Conservation (phyloP, 1,140 invertebrate genomes). For the Aphelenchoides fujianensis region DNA sequence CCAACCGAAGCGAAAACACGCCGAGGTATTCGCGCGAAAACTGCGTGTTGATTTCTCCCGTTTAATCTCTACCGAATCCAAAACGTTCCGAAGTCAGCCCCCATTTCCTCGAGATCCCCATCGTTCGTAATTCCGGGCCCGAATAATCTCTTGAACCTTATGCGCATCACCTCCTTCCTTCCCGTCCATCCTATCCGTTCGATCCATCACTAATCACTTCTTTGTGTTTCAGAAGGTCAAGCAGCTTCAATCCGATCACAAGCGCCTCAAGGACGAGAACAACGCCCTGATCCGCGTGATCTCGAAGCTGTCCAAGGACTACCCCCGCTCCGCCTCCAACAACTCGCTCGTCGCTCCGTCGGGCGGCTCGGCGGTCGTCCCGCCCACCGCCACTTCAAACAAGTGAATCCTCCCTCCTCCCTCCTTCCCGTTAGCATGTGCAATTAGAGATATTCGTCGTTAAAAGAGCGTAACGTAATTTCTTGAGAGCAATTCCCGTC, state of each 20-base stretch:
- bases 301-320: slow-evolving; percentile 19
- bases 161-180: background rate
- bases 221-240: slow-evolving; percentile 52
- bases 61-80: background rate
- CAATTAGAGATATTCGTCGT: no score
- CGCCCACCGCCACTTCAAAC: no score
- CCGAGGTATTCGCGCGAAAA: slow-evolving; percentile 9
- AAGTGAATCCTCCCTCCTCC: no score
- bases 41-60: background rate
- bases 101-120: slow-evolving; percentile 5
- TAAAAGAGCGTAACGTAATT: no score
- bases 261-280: slow-evolving; percentile 48
- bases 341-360: no score
- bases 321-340: no score
- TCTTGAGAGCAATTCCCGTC: no score
- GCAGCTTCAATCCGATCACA: slow-evolving; percentile 43
- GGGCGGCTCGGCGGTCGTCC: no score
- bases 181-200: slow-evolving; percentile 11
- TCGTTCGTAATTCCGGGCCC: background rate
- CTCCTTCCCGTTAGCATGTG: no score
- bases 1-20: slow-evolving; percentile 28
- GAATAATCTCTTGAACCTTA: background rate
- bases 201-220: background rate
- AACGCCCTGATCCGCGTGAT: slow-evolving; percentile 37
- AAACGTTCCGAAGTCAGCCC: background rate